Base-by-base conservation (phyloP, 2,113 vertebrate species). In the Recurvirostra avosetta region DNA sequence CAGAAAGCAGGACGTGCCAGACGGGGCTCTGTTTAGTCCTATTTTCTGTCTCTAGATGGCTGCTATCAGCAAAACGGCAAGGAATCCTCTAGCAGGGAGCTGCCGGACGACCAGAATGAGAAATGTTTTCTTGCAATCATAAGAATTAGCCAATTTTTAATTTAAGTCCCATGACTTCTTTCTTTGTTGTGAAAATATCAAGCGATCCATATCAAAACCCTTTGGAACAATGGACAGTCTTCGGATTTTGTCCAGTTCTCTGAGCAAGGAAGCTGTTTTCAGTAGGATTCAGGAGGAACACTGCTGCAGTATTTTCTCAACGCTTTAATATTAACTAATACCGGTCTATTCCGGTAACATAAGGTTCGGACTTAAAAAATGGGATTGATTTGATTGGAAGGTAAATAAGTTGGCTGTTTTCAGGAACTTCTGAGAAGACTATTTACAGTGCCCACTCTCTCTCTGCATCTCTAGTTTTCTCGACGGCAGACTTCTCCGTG, bases 1-100 rank as follows among this genome's bases (percentile, higher is more conserved):
- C 82, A 96, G 70, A 95, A 68, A 94, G 81, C 76, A 96, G 62
- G 84, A 68, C 62, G 50, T 61, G 86, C 91, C 91, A 93, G 92
- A 75, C 59, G 1, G 5, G 0, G 83, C 38, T 92, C 79, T 83
- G 63, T 15, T 88, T 61, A 86, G 76, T 52, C 66, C 86, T 63
- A 6, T n/a, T 66, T 79, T 75, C 62, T 68, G 36, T 43, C 86
- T 86, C 77, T 81, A 23, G 30, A 56, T 22, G 32, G 76, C 49
- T 91, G 92, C 76, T 86, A 34, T 8, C 15, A 78, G 87, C 79
- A 88, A 65, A 88, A 67, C 4, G 32, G 76, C 73, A 77, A 56
- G 12, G 55, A 90, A 76, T 30, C n/a, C 77, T 94, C 77, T 18
- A 53, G 45, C 2, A 5, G 72, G 70, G 45, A 84, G 68, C 55